phyloP scores from a whole-genome alignment of 2,113 vertebrate genomes.

The Antechinus stuartii region DNA sequence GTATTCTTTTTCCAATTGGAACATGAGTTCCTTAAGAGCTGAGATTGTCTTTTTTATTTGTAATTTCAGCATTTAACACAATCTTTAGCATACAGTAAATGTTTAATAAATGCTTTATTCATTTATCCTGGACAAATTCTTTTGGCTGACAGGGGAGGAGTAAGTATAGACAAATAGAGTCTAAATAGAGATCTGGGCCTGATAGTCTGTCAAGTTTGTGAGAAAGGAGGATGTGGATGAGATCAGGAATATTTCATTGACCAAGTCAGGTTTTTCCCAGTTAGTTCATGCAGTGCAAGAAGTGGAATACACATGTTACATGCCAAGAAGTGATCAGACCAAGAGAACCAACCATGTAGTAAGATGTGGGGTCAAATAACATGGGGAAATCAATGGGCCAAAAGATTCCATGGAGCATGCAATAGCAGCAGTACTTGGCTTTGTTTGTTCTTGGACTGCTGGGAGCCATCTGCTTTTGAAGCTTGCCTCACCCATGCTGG shows the following conservation, averaged over 20 bases:
- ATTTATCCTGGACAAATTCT: background rate
- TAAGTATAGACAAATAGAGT: background rate
- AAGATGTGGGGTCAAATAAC: background rate
- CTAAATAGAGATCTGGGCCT: background rate
- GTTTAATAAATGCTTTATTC: background rate
- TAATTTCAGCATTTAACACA: background rate
- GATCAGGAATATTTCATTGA: background rate
- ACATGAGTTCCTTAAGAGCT: background rate
- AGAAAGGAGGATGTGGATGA: background rate
- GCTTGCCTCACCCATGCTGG: background rate
- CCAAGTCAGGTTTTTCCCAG: background rate
- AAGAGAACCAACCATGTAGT: background rate
- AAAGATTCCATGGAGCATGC: background rate
- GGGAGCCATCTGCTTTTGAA: background rate
- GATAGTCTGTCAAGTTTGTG: background rate
- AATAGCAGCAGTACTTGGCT: background rate
- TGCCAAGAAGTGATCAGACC: background rate
- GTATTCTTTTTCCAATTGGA: background rate
- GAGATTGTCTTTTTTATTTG: background rate
- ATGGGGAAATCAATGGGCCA: background rate
- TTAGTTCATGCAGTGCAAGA: background rate
- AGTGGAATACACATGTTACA: background rate
- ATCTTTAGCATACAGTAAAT: background rate
- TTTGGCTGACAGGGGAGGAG: background rate
- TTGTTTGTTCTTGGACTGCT: background rate